Conservation (phyloP, 2,113 vertebrate genomes). For the Psilopogon haemacephalus region DNA sequence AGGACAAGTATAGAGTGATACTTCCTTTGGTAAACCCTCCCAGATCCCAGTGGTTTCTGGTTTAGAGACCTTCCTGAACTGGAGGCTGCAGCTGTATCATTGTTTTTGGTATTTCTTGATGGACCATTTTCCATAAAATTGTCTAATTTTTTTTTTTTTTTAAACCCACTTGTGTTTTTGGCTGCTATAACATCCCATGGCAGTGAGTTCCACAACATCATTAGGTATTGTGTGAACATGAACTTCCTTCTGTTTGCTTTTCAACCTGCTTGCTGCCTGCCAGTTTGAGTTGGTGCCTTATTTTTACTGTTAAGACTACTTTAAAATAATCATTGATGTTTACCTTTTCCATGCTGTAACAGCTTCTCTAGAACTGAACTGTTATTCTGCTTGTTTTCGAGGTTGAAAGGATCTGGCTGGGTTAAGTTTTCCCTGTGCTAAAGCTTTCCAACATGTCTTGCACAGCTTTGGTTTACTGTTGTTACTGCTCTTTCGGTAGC, state of each 20-base stretch:
- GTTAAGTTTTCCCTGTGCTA: not conserved
- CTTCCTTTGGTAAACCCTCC: conserved; percentile 56
- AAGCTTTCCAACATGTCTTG: not conserved
- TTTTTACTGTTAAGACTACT: conserved; percentile 35
- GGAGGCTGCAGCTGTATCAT: conserved; percentile 34
- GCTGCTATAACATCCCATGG: conserved; percentile 57
- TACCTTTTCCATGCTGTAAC: conserved; percentile 25
- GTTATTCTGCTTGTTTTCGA: conserved; percentile 29
- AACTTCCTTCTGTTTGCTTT: conserved; percentile 63
- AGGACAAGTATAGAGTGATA: not conserved
- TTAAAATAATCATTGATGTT: conserved; percentile 46
- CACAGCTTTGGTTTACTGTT: fast-evolving
- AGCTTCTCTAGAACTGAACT: not conserved
- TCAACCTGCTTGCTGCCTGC: not conserved
- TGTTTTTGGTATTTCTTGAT: conserved; percentile 59
- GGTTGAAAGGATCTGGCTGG: not conserved
- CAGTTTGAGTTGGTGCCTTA: conserved; percentile 43
- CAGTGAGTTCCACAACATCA: conserved; percentile 58
- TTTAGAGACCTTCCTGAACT: conserved; percentile 53
- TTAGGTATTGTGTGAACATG: conserved; percentile 57
- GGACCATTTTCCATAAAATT: conserved; percentile 52
- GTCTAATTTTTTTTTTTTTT: not conserved
- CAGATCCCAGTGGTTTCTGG: conserved; percentile 32
- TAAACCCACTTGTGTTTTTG: conserved; percentile 58
- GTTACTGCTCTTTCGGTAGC: not conserved